Base-by-base conservation (phyloP, 2,797 vertebrate genomes). In the Lepilemur ruficaudatus region DNA sequence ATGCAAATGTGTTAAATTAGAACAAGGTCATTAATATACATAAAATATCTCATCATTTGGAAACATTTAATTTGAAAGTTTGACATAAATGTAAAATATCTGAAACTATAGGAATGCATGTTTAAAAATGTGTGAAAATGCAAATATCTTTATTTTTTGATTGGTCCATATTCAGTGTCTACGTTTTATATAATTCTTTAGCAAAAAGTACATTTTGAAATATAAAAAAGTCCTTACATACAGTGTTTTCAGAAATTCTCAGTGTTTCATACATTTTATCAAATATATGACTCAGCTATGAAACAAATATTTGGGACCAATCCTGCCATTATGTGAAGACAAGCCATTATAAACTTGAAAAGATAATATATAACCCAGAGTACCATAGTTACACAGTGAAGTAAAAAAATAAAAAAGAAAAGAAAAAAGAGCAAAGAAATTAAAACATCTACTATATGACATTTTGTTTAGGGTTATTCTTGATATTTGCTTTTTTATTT, bases 51-150 rank as follows among this genome's bases (percentile, higher is more conserved):
- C 69, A 38, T 52, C 11, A 46, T 70, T 75, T 69, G 3, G 28
- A 91, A 86, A 76, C 18, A 90, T 78, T 73, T 93, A 80, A 96
- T 48, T 63, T 91, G 50, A 69, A 43, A 63, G 2, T 81, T 80
- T 82, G 52, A 89, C 46, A 59, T 48, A 89, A 89, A 92, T 78
- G 20, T 72, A 4, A 41, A 78, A 82, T 82, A 90, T 50, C 76
- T 92, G 12, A 67, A 14, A 32, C 1, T 32, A 89, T 61, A 46
- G 28, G 0, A 50, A 2, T 48, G 3, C 2, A 50, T 61, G 17
- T 75, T 59, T 79, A 13, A 41, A 91, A 84, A 35, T 84, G 7
- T n/a, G 1, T 55, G 10, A 75, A 48, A 88, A 50, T 50, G 10
- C 1, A 91, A 91, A 38, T 55, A 82, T 67, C 41, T 75, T 73